These are phyloP conservation scores for Zaprionus gabonicus DNA, from an alignment of 1,140 invertebrate genomes.

Conservation along the genomic window DNA sequence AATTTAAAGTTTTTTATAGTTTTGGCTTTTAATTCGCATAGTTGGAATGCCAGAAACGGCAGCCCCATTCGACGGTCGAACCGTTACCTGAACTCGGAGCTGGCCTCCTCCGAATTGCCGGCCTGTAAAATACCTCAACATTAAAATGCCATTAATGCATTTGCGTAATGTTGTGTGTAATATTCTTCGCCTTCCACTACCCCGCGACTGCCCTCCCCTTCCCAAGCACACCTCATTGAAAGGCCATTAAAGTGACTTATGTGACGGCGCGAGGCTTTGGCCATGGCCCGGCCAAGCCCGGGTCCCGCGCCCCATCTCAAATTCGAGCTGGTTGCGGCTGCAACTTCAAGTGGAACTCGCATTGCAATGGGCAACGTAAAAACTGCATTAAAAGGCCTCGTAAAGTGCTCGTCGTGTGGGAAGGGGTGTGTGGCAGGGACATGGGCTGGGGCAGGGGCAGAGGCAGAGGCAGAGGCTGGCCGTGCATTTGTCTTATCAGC, in stretches of 20 bases:
- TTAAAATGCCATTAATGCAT: conserved; percentile 82
- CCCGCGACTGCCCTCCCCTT: conserved; percentile 1
- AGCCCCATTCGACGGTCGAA: background rate
- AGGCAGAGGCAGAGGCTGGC: conserved; percentile 51
- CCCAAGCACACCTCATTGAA: conserved; percentile 73
- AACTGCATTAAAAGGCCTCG: conserved; percentile 75
- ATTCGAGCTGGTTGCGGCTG: conserved; percentile 19
- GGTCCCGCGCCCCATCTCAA: background rate
- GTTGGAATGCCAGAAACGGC: conserved; percentile 38
- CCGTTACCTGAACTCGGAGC: conserved; percentile 30
- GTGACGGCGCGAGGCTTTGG: conserved; percentile 38
- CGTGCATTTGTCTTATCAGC: conserved; percentile 79
- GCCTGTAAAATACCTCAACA: conserved; percentile 71
- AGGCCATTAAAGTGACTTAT: conserved; percentile 82
- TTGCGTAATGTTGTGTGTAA: conserved; percentile 74
- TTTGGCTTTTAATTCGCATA: conserved; percentile 68
- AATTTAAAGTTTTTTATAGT: conserved; percentile 66
- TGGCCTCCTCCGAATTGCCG: background rate
- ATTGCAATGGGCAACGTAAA: conserved; percentile 63
- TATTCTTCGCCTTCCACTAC: conserved; percentile 31
- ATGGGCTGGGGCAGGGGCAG: background rate
- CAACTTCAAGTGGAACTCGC: conserved; percentile 33
- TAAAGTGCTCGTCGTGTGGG: conserved; percentile 31
- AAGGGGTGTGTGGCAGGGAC: background rate
- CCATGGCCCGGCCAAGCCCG: background rate